Evolutionary conservation across 2,888 invertebrate genomes (phyloP), one percentile per base, ranked within the genome.

Genomic region (Junonia oenone): DNA sequence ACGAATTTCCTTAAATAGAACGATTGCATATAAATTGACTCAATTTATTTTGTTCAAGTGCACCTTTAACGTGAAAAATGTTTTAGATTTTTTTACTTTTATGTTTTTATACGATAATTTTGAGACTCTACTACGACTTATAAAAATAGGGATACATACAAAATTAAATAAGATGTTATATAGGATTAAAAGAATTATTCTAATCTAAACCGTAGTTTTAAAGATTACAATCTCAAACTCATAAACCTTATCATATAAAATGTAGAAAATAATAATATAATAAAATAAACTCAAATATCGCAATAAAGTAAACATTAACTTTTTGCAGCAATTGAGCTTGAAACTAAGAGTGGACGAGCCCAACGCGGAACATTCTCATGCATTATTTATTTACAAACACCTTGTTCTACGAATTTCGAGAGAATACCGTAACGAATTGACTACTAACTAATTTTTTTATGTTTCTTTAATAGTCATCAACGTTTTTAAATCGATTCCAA

Each of bases 301-400:
- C 47, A 46, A 37, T n/a, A 22, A 47, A 31, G 15, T 17, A 40
- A 54, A 43, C 26, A 40, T 15, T 29, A 38, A 47, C 19, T 56
- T 47, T 52, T 56, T 52, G 52, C 45, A 22, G 6, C 13, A 15
- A 51, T 51, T 48, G 29, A 33, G 33, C 35, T 47, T n/a, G 52
- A 57, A 57, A 52, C 45, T 15, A 48, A 57, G 49, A 55, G 55
- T 55, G 49, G 31, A 48, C 45, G 27, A 45, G 40, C 40, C 38
- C 17, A 47, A 29, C 37, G 37, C 52, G 50, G 48, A 51, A 58
- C 48, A 51, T 26, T 13, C 35, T 56, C 33, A 61, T 61, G 54
- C 48, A 58, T 61, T 50, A 63, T 63, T 59, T 55, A 63, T 63
- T 55, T 40, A 45, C 48, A 38, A 60, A 56, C 58, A 57, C 55